Evolutionary conservation across 2,797 vertebrate species (phyloP).

Genomic region (Hemitrygon akajei): DNA sequence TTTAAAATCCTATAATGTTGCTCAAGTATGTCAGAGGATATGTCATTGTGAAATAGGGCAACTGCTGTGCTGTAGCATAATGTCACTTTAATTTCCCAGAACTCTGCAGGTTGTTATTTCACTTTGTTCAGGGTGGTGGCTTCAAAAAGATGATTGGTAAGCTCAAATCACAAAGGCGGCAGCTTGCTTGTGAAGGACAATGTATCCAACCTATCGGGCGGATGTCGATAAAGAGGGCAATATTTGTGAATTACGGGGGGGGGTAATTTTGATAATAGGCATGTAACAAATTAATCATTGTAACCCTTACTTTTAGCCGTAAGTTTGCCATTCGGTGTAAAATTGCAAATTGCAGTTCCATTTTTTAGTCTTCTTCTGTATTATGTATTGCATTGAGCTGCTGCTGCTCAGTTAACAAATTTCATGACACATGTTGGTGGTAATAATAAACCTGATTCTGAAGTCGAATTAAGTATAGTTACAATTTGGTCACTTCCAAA

Average conservation of each 20-base stretch:
- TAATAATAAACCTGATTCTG: too few relatives aligned
- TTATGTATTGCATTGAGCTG: too few relatives aligned
- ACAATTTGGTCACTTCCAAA: background rate
- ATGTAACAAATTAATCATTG: background rate
- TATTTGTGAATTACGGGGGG: background rate
- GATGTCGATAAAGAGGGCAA: background rate
- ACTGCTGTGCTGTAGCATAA: background rate
- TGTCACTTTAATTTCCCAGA: background rate
- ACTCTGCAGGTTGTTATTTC: background rate
- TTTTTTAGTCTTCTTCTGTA: too few relatives aligned
- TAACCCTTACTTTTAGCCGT: background rate
- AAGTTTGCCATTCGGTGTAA: background rate
- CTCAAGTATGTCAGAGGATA: background rate
- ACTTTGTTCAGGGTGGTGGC: background rate
- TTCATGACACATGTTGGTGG: too few relatives aligned
- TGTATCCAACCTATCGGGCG: background rate
- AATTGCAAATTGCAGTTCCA: background rate
- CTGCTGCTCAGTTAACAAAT: too few relatives aligned
- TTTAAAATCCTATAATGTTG: background rate
- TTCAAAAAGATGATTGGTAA: background rate
- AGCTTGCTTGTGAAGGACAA: background rate
- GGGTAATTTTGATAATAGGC: background rate
- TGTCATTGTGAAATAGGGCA: background rate
- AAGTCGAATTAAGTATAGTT: too few relatives aligned
- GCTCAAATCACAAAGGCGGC: background rate